phyloP scores from a whole-genome alignment of 2,113 vertebrate species.

The Syngnathoides biaculeatus region DNA sequence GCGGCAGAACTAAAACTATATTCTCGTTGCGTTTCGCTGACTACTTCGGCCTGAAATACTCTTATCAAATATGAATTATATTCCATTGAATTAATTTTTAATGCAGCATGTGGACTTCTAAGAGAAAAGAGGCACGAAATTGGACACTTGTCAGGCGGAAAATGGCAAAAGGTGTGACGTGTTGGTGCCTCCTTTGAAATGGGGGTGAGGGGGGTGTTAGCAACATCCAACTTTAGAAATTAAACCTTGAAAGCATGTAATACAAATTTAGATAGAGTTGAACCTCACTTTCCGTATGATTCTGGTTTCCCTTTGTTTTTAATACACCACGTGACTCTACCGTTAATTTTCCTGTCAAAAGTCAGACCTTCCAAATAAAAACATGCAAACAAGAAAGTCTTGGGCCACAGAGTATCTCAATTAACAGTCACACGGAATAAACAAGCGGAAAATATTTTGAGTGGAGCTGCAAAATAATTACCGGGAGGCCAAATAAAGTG shows the following conservation, averaged over 20 bases:
- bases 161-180: not conserved
- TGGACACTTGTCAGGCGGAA: not conserved
- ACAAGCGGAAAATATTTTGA: too few species aligned
- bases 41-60: not conserved
- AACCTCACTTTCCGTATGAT: not conserved
- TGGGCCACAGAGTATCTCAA: too few species aligned
- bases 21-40: not conserved
- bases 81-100: not conserved
- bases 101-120: not conserved
- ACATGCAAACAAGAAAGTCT: too few species aligned
- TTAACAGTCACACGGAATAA: too few species aligned
- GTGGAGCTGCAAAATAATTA: too few species aligned
- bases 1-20: not conserved
- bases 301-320: not conserved
- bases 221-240: not conserved
- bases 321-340: too few species aligned
- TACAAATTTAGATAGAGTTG: not conserved
- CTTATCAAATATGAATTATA: not conserved
- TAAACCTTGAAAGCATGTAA: not conserved
- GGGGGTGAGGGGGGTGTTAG: too few species aligned
- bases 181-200: too few species aligned
- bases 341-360: too few species aligned
- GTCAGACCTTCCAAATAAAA: too few species aligned
- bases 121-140: not conserved
- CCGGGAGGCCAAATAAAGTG: too few species aligned